Evolutionary conservation across 2,113 vertebrate species (phyloP), one percentile per base, ranked within the genome.

Genomic region (Vulpes ferrilata): DNA sequence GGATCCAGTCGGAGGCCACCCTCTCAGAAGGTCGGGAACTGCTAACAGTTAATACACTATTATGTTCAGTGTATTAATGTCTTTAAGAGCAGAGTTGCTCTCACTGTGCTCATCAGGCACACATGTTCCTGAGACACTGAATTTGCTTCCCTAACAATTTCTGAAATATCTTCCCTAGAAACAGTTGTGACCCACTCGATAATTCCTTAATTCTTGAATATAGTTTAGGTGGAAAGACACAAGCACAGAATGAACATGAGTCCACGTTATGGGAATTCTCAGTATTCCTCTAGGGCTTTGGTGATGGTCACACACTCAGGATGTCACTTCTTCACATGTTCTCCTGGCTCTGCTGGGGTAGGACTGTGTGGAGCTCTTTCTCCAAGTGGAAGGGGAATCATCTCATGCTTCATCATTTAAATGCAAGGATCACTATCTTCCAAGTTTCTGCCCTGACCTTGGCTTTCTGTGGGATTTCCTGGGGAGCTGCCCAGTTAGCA

Each of bases 211-310:
- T 6, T 43, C 55, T 11, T 0, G 16, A 17, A 5, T 25, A 19
- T 20, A 11, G 7, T 4, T 8, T 5, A 0, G 23, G 38, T 2
- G n/a, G 23, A 10, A 7, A 25, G 32, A 27, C 1, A 0, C 7
- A 4, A 7, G 12, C 35, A 4, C 12, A 32, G 4, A 7, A 5
- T 4, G 4, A 3, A 8, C 2, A 51, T 30, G 4, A 7, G 1
- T 35, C 19, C 23, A 4, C 1, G 6, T 12, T 23, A 0, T 0
- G 7, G 4, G 59, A 3, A 4, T 4, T 0, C 15, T 25, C 11
- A 27, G n/a, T 9, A 3, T 12, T 17, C 11, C 6, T 7, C 2
- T 22, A 3, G 64, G 30, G 35, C 27, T 32, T 1, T 0, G 11
- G 1, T 5, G 2, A 11, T 2, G 0, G 20, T 27, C 3, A 3